Base-by-base conservation (phyloP, 1,140 invertebrate genomes). In the Euglossa dilemma region DNA sequence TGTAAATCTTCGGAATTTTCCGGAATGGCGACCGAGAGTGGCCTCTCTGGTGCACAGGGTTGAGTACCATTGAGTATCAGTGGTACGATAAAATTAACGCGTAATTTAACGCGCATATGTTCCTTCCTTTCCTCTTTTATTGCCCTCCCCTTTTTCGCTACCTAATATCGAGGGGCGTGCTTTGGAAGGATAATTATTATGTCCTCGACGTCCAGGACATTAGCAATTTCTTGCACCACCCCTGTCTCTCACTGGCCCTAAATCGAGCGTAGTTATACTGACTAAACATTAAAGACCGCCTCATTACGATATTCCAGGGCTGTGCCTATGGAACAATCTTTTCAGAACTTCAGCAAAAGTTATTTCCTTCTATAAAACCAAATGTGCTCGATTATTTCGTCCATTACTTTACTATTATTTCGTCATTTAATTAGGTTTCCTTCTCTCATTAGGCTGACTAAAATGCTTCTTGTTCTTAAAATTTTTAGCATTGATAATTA, bases 251-350 rank as follows among this genome's bases (percentile, higher is more conserved):
- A 47, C n/a, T 9, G 52, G 8, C 25, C 47, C 80, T 76, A 82
- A 81, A 82, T 72, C 71, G 79, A 52, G 47, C 76, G 56, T 70
- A 71, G 45, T 83, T 70, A 85, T 59, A 80, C 69, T 36, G 18
- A 73, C 77, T 80, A 84, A 72, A 84, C 69, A 59, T 84, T 84
- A 80, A 80, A 64, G 61, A 36, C 61, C 43, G 56, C 25, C 82
- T 80, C 52, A 57, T 59, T 67, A 84, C 43, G n/a, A 79, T 63
- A 36, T 61, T 36, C 50, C 50, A 23, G 11, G 28, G 43, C 16
- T 45, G 12, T 54, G 43, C n/a, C 14, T 56, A 52, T 12, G 18
- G 25, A 67, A 45, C 14, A 59, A 56, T 23, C 73, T 50, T 54
- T 64, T 28, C 20, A 54, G 3, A 52, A 43, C 43, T 56, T 56